Percentiles rank a stretch among this genome's conserved stretches.
Evolutionary conservation across 2,888 invertebrate genomes (phyloP).

Genomic region (Agelastica alni): DNA sequence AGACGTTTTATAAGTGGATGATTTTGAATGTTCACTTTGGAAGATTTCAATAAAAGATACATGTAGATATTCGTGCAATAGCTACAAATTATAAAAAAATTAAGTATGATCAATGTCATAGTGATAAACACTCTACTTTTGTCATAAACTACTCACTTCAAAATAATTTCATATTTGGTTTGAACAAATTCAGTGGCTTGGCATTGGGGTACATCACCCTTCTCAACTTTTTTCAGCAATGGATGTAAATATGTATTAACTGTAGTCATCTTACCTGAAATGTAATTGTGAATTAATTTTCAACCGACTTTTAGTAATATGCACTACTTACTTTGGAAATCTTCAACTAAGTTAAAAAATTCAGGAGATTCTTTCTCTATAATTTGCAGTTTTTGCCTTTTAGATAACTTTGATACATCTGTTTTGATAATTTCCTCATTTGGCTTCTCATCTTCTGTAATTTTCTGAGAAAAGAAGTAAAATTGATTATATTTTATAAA

Average conservation of each 20-base stretch:
- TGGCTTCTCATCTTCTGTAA: constrained; percentile 49
- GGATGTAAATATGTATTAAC: constrained; percentile 70
- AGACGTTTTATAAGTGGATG: constrained; percentile 91
- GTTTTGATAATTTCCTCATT: constrained; percentile 68
- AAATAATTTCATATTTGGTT: constrained; percentile 55
- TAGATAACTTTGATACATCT: constrained; percentile 75
- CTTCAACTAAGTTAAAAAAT: constrained; percentile 75
- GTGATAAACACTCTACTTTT: neutral
- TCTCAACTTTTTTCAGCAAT: constrained; percentile 66
- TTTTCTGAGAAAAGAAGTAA: constrained; percentile 41
- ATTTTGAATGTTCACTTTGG: constrained; percentile 70
- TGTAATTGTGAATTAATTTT: neutral
- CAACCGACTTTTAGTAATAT: too few species aligned
- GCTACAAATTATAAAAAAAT: too few species aligned
- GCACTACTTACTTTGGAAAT: constrained; percentile 74
- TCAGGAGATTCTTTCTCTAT: constrained; percentile 88
- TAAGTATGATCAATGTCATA: constrained; percentile 21
- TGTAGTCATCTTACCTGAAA: constrained; percentile 60
- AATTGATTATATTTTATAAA: neutral
- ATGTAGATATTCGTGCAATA: constrained; percentile 86
- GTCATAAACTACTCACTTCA: constrained; percentile 56
- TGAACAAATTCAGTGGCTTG: constrained; percentile 72
- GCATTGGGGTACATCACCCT: constrained; percentile 66
- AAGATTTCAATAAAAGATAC: constrained; percentile 82
- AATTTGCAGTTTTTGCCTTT: constrained; percentile 75